Base-by-base conservation (phyloP, 2,113 vertebrate genomes). In the Brachirus orientalis region DNA sequence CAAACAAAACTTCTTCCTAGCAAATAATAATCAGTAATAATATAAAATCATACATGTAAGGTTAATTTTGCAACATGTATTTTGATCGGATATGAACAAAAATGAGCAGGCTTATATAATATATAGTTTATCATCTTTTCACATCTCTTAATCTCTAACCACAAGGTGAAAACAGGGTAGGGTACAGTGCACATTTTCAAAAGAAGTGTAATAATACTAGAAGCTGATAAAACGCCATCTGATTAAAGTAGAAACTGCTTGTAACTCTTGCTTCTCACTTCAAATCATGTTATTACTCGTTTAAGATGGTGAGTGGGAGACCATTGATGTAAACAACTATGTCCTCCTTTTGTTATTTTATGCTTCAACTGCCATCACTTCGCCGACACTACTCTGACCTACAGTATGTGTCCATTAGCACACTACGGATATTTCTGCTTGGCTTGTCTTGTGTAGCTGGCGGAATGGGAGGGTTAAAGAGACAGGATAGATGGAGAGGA, bases 391-490 rank as follows among this genome's bases (percentile, higher is more conserved):
- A 28, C 10, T 63, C 35, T 59, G 54, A 71, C 72, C 53, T 72
- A n/a, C n/a, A n/a, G n/a, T n/a, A 47, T 18, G 16, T 69, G 73
- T 77, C 80, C 82, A 86, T 90, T 81, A 89, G 73, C 70, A 64
- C 63, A 17, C 33, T 72, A 38, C 53, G 48, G 52, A 77, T 64
- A 36, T 59, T 87, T 82, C 77, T 14, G 0, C 67, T 74, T 4
- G 11, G 43, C 53, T 62, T 72, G 62, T 80, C 45, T 19, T 33
- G 41, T 17, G 61, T 47, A 9, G 47, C 57, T 36, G 44, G 61
- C 10, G 13, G 58, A 58, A 62, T 3, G 13, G n/a, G 36, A 48
- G 10, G 28, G 20, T 5, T 62, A n/a, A 38, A 41, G n/a, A 66
- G 35, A 18, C 52, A 57, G 45, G 43, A 59, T 43, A 58, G 51